Percentiles rank a stretch among this genome's conserved stretches.
These are phyloP conservation scores for Gymnocephalus cernua DNA, from an alignment of 2,113 vertebrate species.

Conservation along the genomic window DNA sequence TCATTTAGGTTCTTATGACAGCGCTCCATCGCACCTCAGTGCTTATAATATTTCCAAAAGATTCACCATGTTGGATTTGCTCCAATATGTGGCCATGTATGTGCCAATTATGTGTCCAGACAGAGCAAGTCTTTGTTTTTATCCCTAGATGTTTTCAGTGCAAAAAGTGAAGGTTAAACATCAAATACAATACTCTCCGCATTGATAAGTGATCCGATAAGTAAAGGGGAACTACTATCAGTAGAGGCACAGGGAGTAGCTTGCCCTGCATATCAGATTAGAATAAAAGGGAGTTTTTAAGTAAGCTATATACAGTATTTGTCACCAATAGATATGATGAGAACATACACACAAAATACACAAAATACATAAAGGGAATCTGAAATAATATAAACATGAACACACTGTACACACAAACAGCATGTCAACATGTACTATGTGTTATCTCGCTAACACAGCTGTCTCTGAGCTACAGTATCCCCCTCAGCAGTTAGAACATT, in stretches of 20 bases:
- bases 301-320: conserved; percentile 11
- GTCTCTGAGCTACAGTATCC: conserved; percentile 33
- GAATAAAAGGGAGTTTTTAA: conserved; percentile 14
- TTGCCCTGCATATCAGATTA: conserved; percentile 9
- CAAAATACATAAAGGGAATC: conserved; percentile 11
- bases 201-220: conserved; percentile 34
- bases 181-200: conserved; percentile 23
- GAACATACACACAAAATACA: conserved; percentile 8
- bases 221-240: conserved; percentile 34
- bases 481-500: conserved; percentile 23
- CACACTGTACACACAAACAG: conserved; percentile 27
- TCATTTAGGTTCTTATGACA: conserved; percentile 1
- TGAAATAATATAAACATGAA: conserved; percentile 42
- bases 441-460: conserved; percentile 70
- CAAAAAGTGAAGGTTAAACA: conserved; percentile 54
- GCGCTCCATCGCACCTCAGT: no score
- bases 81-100: not conserved
- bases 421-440: conserved; percentile 38
- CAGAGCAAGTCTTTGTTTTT: conserved; percentile 1
- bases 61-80: not conserved
- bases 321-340: not conserved
- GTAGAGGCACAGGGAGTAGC: conserved; percentile 10
- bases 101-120: not conserved
- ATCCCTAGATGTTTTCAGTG: conserved; percentile 8
- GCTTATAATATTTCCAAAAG: not conserved